phyloP scores from a whole-genome alignment of 2,888 invertebrate genomes.

The Matsumyia berberina region DNA sequence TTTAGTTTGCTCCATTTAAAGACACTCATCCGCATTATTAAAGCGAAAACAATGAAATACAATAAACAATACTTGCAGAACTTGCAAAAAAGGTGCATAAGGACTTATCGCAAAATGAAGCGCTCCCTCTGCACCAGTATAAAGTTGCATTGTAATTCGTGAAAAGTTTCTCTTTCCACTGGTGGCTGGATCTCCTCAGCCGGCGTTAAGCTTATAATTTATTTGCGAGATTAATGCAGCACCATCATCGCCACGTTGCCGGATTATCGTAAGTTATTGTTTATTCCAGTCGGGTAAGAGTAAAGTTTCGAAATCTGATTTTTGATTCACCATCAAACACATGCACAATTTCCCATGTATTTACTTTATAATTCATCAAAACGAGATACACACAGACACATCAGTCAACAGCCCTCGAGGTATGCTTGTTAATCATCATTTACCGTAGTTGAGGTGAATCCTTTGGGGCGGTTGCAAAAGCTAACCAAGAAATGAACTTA shows the following conservation, averaged over 20 bases:
- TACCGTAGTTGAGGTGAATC: conserved; percentile 23
- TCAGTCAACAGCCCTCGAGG: conserved; percentile 16
- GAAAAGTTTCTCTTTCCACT: neutral
- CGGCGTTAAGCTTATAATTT: conserved; percentile 7
- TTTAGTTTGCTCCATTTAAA: neutral
- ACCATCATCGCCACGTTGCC: neutral
- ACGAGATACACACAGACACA: neutral
- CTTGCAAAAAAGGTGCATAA: neutral
- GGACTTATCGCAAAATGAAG: neutral
- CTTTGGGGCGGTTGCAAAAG: conserved; percentile 25
- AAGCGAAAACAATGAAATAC: neutral
- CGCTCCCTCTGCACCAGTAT: neutral
- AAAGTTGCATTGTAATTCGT: neutral
- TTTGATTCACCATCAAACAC: neutral
- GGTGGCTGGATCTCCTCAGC: too few relatives aligned
- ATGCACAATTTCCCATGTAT: neutral
- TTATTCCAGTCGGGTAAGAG: neutral
- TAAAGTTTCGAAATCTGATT: conserved; percentile 2
- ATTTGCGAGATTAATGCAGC: conserved; percentile 19
- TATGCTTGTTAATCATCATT: conserved; percentile 45
- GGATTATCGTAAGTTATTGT: neutral
- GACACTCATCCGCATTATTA: neutral
- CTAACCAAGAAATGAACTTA: conserved; percentile 14
- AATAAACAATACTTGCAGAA: neutral
- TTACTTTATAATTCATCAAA: conserved; percentile 1